Evolutionary conservation across 2,797 vertebrate genomes (phyloP).

Genomic region (Chelon labrosus): DNA sequence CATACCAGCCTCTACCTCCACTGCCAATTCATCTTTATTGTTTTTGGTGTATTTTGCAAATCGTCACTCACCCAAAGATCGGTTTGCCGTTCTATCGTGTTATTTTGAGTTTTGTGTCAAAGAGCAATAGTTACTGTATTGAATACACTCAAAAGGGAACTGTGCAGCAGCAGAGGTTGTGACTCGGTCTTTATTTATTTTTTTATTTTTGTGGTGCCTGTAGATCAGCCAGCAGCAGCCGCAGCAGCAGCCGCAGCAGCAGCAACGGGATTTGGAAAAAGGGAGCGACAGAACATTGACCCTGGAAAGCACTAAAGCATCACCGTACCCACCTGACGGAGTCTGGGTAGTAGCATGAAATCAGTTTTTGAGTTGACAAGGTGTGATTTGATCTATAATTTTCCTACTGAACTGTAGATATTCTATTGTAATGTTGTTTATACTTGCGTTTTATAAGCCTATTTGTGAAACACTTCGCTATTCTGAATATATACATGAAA

Average conservation of each 20-base stretch:
- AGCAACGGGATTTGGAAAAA: constrained; percentile 85
- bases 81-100: no score
- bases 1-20: no score
- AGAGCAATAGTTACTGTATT: no score
- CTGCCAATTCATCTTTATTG: no score
- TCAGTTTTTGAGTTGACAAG: constrained; percentile 86
- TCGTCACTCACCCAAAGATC: no score
- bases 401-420: constrained; percentile 87
- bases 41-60: no score
- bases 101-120: no score
- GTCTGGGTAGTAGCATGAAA: constrained; percentile 85
- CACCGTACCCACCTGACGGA: constrained; percentile 68
- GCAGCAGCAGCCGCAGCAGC: constrained; percentile 44
- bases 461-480: constrained; percentile 88
- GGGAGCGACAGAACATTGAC: constrained; percentile 87
- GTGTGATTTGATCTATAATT: constrained; percentile 87
- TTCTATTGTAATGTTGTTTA: constrained; percentile 89
- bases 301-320: constrained; percentile 88
- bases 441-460: constrained; percentile 90
- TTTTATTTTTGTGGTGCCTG: background rate
- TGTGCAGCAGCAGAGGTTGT: background rate
- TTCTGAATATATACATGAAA: constrained; percentile 82
- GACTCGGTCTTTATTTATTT: background rate
- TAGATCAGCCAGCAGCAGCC: constrained; percentile 73
- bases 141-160: background rate